Conservation (phyloP, 2,888 invertebrate genomes). For the Perizoma flavofasciatum region DNA sequence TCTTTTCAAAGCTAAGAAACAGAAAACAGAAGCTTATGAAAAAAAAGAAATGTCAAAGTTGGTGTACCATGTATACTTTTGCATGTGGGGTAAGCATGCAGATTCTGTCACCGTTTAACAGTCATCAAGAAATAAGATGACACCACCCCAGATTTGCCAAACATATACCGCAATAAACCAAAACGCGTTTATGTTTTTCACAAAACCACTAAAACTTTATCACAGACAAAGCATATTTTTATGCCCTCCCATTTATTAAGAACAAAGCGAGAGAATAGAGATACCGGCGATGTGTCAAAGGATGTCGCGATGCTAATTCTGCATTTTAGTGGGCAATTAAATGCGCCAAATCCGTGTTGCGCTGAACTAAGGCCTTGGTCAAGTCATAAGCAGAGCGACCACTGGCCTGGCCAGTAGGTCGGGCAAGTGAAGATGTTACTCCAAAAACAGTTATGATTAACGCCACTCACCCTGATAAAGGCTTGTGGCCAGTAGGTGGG, state of each 20-base stretch:
- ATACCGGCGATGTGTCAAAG: conserved; percentile 38
- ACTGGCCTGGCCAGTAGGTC: not conserved
- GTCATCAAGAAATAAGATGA: conserved; percentile 11
- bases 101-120: not conserved
- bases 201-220: conserved; percentile 21
- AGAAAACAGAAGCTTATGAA: too few species aligned
- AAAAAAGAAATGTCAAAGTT: too few species aligned
- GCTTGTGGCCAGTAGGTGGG: too few species aligned
- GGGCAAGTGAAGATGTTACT: not conserved
- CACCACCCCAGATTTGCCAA: conserved; percentile 21
- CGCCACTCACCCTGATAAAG: too few species aligned
- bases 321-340: conserved; percentile 49
- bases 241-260: conserved; percentile 19
- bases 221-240: conserved; percentile 26
- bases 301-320: conserved; percentile 45
- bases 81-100: too few species aligned
- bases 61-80: too few species aligned
- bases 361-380: not conserved
- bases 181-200: conserved; percentile 15
- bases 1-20: too few species aligned
- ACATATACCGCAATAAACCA: conserved; percentile 16
- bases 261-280: conserved; percentile 31
- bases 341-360: conserved; percentile 28
- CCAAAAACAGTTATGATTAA: too few species aligned
- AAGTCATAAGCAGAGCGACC: conserved; percentile 7